Percentiles rank a stretch among this genome's conserved stretches.
These are phyloP conservation scores for Callorhinus ursinus DNA, from an alignment of 2,113 vertebrate species.

Conservation along the genomic window DNA sequence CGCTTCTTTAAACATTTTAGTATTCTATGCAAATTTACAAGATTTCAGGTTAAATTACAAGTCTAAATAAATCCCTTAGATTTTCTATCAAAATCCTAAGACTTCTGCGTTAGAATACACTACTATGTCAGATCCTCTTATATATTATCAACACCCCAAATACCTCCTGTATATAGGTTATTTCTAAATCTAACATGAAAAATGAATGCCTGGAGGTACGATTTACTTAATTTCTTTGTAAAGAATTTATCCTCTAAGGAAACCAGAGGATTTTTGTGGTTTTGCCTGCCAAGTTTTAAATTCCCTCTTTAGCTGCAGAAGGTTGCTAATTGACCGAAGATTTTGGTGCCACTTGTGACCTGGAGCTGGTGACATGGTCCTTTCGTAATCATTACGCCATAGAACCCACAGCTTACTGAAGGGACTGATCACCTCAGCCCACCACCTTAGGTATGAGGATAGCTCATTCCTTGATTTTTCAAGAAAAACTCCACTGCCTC, in stretches of 20 bases:
- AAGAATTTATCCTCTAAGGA: not conserved
- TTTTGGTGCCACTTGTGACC: not conserved
- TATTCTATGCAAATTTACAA: not conserved
- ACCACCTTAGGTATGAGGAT: not conserved
- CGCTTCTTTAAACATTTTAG: not conserved
- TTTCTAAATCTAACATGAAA: not conserved
- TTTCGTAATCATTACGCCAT: not conserved
- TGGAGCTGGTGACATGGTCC: not conserved
- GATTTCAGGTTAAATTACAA: not conserved
- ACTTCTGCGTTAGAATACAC: not conserved
- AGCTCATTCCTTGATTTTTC: not conserved
- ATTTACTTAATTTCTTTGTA: constrained; percentile 6
- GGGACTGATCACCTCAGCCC: accelerated
- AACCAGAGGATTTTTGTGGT: no score
- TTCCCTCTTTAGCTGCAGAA: not conserved
- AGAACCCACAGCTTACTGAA: not conserved
- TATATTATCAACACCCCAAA: not conserved
- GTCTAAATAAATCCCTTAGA: not conserved
- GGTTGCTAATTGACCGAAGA: not conserved
- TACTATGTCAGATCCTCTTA: not conserved
- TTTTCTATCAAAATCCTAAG: not conserved
- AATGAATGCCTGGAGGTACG: not conserved
- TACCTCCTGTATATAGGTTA: not conserved
- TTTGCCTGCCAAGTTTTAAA: not conserved
- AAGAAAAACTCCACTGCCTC: not conserved